These are phyloP conservation scores for Oligia strigilis DNA, from an alignment of 2,888 invertebrate species.

Conservation along the genomic window DNA sequence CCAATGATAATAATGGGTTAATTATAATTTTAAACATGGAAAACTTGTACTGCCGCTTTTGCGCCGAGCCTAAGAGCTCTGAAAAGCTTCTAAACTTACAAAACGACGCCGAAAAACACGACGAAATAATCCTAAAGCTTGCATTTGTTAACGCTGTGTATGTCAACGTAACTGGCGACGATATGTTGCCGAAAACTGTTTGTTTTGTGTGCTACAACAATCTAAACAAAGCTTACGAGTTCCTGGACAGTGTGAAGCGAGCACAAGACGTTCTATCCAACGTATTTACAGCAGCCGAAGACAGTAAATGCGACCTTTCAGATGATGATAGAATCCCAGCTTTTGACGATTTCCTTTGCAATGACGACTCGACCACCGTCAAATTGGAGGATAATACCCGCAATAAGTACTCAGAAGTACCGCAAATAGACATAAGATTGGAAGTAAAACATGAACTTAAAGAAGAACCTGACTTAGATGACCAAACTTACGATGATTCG, in stretches of 20 bases:
- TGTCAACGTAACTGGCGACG: slow-evolving; percentile 78
- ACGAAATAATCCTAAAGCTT: slow-evolving; percentile 54
- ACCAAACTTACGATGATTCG: slow-evolving; percentile 62
- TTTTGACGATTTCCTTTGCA: slow-evolving; percentile 76
- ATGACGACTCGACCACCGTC: slow-evolving; percentile 64
- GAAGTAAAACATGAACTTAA: slow-evolving; percentile 81
- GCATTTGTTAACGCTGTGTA: slow-evolving; percentile 82
- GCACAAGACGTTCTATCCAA: slow-evolving; percentile 69
- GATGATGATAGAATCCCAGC: slow-evolving; percentile 77
- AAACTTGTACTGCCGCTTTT: slow-evolving; percentile 65
- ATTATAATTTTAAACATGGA: slow-evolving; percentile 72
- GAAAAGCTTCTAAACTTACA: slow-evolving; percentile 56
- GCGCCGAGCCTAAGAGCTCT: slow-evolving; percentile 57
- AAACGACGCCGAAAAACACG: slow-evolving; percentile 40
- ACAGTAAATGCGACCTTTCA: slow-evolving; percentile 71
- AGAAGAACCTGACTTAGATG: slow-evolving; percentile 75
- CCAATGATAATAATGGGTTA: slow-evolving; percentile 44
- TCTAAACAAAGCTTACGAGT: slow-evolving; percentile 56
- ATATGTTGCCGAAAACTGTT: slow-evolving; percentile 60
- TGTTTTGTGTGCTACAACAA: slow-evolving; percentile 57
- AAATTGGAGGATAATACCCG: slow-evolving; percentile 66
- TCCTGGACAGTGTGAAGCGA: slow-evolving; percentile 54
- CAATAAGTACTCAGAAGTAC: slow-evolving; percentile 17
- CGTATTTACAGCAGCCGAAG: slow-evolving; percentile 69
- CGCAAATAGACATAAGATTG: slow-evolving; percentile 46